Percentiles rank a stretch among this genome's conserved stretches.
Evolutionary conservation across 1,140 invertebrate genomes (phyloP).

Genomic region (Trissolcus basalis): DNA sequence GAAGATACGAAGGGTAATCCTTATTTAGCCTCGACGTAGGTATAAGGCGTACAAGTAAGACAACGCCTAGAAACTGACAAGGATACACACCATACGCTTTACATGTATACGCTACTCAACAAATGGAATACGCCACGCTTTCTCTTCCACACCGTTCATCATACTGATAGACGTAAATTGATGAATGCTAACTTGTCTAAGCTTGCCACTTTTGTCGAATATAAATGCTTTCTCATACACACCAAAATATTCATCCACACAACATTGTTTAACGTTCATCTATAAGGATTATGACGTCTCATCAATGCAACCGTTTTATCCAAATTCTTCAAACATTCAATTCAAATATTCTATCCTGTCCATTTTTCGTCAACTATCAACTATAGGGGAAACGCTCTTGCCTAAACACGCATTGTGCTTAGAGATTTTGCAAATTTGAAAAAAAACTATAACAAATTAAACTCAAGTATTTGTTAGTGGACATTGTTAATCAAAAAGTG

Average conservation of each 20-base stretch:
- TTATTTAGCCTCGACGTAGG: conserved; percentile 53
- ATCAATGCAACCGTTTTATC: neutral
- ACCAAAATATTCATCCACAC: conserved; percentile 28
- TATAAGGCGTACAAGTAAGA: conserved; percentile 46
- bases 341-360: too few relatives aligned
- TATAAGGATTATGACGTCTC: conserved; percentile 16
- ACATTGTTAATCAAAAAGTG: too few relatives aligned
- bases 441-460: too few relatives aligned
- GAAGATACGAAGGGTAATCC: conserved; percentile 55
- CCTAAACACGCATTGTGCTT: too few relatives aligned
- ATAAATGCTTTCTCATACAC: conserved; percentile 31
- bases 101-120: conserved; percentile 40
- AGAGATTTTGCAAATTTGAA: too few relatives aligned
- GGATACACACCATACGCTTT: conserved; percentile 40
- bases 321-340: too few relatives aligned
- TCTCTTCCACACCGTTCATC: conserved; percentile 43
- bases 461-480: too few relatives aligned
- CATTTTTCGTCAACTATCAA: too few relatives aligned
- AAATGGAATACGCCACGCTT: conserved; percentile 52
- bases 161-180: conserved; percentile 57
- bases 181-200: conserved; percentile 54
- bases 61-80: conserved; percentile 34
- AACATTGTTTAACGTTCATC: conserved; percentile 10
- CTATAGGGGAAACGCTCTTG: too few relatives aligned
- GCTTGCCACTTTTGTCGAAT: conserved; percentile 45